These are phyloP conservation scores for Drosophila pachea DNA, from an alignment of 1,140 invertebrate species.

Conservation along the genomic window DNA sequence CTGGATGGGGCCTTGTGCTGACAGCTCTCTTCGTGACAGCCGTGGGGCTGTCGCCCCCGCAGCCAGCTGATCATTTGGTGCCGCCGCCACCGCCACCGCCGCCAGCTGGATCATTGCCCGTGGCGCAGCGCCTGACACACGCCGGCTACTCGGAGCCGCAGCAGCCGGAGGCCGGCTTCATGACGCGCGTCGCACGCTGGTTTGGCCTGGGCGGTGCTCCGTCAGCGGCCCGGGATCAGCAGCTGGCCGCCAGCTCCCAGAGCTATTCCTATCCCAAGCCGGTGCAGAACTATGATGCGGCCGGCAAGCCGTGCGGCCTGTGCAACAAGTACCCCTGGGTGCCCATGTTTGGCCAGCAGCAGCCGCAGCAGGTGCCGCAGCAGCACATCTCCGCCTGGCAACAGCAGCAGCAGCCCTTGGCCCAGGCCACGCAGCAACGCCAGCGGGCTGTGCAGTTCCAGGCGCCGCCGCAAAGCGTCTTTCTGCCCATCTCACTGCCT, in stretches of 20 bases:
- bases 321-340: constrained; percentile 89
- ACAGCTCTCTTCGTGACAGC: constrained; percentile 25
- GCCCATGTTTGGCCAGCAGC: constrained; percentile 81
- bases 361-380: constrained; percentile 50
- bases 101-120: constrained; percentile 15
- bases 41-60: constrained; percentile 32
- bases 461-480: constrained; percentile 36
- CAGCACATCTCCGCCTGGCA: constrained; percentile 65
- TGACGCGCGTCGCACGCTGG: constrained; percentile 74
- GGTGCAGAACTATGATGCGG: constrained; percentile 58
- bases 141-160: constrained; percentile 31
- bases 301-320: constrained; percentile 81
- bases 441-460: constrained; percentile 70
- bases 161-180: constrained; percentile 52
- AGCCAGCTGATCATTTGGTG: constrained; percentile 68
- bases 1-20: constrained; percentile 21
- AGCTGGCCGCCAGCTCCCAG: constrained; percentile 36
- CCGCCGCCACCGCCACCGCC: constrained; percentile 55
- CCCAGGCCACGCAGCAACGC: constrained; percentile 59
- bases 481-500: constrained; percentile 80
- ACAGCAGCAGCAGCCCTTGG: constrained; percentile 52
- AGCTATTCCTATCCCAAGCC: constrained; percentile 68
- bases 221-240: constrained; percentile 48
- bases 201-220: constrained; percentile 66
- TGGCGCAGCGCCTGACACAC: constrained; percentile 50